Evolutionary conservation across 2,888 invertebrate species (phyloP), one percentile per base, ranked within the genome.

Genomic region (Eugnorisma glareosa): DNA sequence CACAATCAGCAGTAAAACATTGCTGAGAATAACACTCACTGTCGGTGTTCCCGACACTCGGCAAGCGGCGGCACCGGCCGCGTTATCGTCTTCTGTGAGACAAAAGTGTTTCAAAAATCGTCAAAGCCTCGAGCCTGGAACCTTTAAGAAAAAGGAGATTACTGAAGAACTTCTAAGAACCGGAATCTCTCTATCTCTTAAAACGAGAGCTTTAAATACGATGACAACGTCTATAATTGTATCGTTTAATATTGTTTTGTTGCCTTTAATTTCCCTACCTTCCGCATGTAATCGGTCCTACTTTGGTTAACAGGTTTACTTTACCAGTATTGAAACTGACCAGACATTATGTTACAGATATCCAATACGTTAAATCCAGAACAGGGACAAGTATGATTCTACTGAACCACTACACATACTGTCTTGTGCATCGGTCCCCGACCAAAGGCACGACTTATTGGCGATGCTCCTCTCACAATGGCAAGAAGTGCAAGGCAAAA

Each of bases 401-500:
- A 21, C 48, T 48, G 48, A 48, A 48, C 48, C 48, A 89, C 37
- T 88, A 82, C 40, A 85, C 85, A 1, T 89, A 85, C 45, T 57
- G 68, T 37, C 51, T 76, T 8, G 59, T 77, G 1, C 73, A 73
- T 67, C 45, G 57, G 11, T 79, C 78, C 15, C 40, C 57, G 1
- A 61, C 70, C n/a, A 79, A 79, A 51, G 84, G 70, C 5, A 79
- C 73, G 1, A 66, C 21, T n/a, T 67, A 75, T 21, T 86, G 86
- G 86, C 77, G 86, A 13, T 86, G 86, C 37, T 77, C 86, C 1
- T 82, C 84, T 2, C 79, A 86, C 37, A 75, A 84, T 24, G 82
- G 84, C 43, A 86, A 71, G 73, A 84, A 80, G n/a, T 86, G 86
- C 13, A 84, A 86, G 48, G 86, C 86, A 6, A 77, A 77, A 45